Base-by-base conservation (phyloP, 2,797 vertebrate genomes). In the Chromis chromis region DNA sequence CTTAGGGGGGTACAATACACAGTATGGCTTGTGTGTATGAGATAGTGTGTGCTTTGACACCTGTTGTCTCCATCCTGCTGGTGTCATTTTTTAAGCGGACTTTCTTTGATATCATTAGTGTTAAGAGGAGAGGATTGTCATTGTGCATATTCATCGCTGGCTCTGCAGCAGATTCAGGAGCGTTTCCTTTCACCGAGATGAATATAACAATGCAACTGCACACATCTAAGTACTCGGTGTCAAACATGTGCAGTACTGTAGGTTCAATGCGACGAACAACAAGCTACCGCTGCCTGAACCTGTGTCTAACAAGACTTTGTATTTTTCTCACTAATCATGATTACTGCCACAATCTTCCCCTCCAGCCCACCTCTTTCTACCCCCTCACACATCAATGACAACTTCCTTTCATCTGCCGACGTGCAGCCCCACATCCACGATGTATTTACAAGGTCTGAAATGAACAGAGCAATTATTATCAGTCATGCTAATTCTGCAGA, bases 401-500 rank as follows among this genome's bases (percentile, higher is more conserved):
- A 80, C 83, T 86, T 87, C 79, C 87, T 91, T 93, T 91, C 87
- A 90, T 92, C 86, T 90, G 80, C 86, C 76, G 49, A 64, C 77
- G 55, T 81, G 71, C 80, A 81, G 81, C 86, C 78, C 71, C 86
- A 84, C 85, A 85, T 89, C 83, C 81, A 84, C 75, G 16, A 86
- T 85, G 88, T 90, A 87, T 91, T 93, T 92, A 92, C 91, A 90
- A 89, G 88, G 83, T 83, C 83, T 77, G 85, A 92, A 92, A 94
- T 85, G 87, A 94, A 94, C 90, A 88, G 88, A 90, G 88, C 90
- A 90, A 91, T 92, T 91, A 92, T 92, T 93, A 93, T 90, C 88
- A 94, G 87, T 89, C 85, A 87, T 94, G 86, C 88, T 92, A 92
- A 94, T 93, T 93, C 92, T 65, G 80, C 88, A 88, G 88, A 94